Conservation (phyloP, 2,797 vertebrate species). For the Rallus crepitans region DNA sequence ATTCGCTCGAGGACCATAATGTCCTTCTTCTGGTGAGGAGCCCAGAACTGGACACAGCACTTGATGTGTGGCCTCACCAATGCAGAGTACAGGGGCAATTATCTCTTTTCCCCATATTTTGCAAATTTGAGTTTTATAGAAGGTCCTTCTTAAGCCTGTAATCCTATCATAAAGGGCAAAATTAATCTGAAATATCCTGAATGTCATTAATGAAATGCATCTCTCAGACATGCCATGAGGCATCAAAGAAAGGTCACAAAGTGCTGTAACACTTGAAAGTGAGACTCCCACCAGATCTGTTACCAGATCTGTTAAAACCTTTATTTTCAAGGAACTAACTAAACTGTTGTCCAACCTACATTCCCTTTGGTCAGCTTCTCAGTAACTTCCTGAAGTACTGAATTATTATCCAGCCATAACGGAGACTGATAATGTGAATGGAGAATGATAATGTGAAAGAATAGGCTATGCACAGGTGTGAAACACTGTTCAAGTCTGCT, state of each 20-base stretch:
- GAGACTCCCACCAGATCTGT: background rate
- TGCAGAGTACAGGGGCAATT: background rate
- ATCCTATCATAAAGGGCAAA: slow-evolving; percentile 39
- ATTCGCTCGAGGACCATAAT: too few relatives aligned
- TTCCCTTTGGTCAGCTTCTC: background rate
- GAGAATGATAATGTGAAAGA: background rate
- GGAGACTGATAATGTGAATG: background rate
- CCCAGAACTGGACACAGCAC: too few relatives aligned
- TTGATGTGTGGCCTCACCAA: too few relatives aligned
- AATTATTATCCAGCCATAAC: background rate
- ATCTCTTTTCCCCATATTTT: background rate
- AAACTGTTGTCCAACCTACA: background rate
- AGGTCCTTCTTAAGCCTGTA: background rate
- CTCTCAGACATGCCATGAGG: slow-evolving; percentile 1
- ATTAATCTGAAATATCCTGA: slow-evolving; percentile 43
- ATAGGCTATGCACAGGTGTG: background rate
- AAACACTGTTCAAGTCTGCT: background rate
- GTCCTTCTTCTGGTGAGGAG: too few relatives aligned
- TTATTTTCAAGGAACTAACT: background rate
- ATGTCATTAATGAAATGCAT: slow-evolving; percentile 11
- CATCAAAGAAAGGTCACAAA: slow-evolving; percentile 40
- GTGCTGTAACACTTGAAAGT: slow-evolving; percentile 9
- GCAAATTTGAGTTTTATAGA: slow-evolving; percentile 17
- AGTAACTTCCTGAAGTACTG: background rate
- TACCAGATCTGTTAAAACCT: background rate